phyloP scores from a whole-genome alignment of 2,113 vertebrate genomes.

The Actenoides lindsayi region DNA sequence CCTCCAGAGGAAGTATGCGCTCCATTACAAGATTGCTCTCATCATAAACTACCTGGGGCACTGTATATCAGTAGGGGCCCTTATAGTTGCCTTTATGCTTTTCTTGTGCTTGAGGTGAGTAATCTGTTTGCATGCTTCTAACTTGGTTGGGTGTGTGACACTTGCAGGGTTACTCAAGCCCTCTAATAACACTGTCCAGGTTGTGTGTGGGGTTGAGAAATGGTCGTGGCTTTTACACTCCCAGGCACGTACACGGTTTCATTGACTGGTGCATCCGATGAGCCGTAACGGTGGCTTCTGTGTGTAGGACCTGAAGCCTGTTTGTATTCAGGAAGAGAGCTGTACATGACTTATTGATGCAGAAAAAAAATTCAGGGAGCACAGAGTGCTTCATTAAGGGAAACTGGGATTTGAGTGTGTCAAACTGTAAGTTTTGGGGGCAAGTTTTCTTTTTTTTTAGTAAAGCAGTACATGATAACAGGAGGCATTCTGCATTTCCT shows the following conservation, averaged over 20 bases:
- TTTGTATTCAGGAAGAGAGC: not conserved
- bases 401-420: not conserved
- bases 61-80: constrained; percentile 92
- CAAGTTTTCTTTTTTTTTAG: not conserved
- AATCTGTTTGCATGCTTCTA: constrained; percentile 37
- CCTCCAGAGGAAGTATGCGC: constrained; percentile 88
- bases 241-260: not conserved
- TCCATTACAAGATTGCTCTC: constrained; percentile 94
- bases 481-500: not conserved
- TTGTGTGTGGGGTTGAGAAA: not conserved
- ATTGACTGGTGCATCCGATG: not conserved
- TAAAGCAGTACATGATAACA: not conserved
- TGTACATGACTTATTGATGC: not conserved
- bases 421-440: not conserved
- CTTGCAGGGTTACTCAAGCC: not conserved
- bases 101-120: constrained; percentile 96
- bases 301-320: not conserved
- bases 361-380: not conserved
- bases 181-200: not conserved
- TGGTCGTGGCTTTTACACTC: not conserved
- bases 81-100: constrained; percentile 93
- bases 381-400: not conserved
- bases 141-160: not conserved
- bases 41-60: constrained; percentile 98
- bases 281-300: not conserved